Base-by-base conservation (phyloP, 2,113 vertebrate genomes). In the Corapipo altera region DNA sequence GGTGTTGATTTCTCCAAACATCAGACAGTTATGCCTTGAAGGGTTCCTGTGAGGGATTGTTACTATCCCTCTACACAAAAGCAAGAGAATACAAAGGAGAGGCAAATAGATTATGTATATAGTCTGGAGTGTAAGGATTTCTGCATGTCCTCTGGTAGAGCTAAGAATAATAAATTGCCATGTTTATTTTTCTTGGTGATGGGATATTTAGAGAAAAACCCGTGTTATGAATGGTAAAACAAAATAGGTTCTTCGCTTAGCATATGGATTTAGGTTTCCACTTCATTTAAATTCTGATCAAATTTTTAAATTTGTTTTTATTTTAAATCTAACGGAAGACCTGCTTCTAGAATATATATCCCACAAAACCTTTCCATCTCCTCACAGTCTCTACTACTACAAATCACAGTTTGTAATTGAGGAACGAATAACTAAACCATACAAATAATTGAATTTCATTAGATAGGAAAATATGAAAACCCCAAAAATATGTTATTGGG, bases 381-480 rank as follows among this genome's bases (percentile, higher is more conserved):
- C 78, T 96, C 87, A 95, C 69, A 93, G 91, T 90, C 85, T 93
- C 72, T 82, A 65, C n/a, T n/a, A n/a, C n/a, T n/a, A n/a, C n/a
- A n/a, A n/a, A n/a, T n/a, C n/a, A n/a, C 69, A 87, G 81, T 77
- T 97, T 76, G 59, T 93, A 90, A 91, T 12, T 70, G 71, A 84
- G 71, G 43, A 65, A 83, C 59, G 41, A 94, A 71, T 19, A 96
- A 80, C 39, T 95, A 94, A 96, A 94, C 65, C 58, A 81, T 67
- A 89, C 44, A 89, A 93, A 95, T 96, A 97, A 86, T 70, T 91
- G 57, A 76, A 97, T 97, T 97, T 97, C 89, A 93, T 97, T 88
- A 88, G 93, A 90, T 65, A 96, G 82, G 57, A 85, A 95, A 97
- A 96, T 70, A 96, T 96, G 89, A 97, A 97, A 97, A 58, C 83